Conservation (phyloP, 2,113 vertebrate genomes). For the Coracopsis vasa region DNA sequence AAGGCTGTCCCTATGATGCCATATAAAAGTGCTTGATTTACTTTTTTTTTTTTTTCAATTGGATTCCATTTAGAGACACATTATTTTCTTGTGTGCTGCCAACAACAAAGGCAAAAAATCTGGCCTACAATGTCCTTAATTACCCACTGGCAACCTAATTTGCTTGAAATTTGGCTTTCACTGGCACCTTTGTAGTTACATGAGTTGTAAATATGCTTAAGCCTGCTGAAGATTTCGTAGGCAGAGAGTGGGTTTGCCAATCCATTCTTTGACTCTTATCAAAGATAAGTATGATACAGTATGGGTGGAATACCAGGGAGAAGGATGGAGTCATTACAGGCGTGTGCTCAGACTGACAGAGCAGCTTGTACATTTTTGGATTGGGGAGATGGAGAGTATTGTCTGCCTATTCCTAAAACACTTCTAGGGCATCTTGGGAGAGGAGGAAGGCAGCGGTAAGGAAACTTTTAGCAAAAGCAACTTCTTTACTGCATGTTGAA, state of each 20-base stretch:
- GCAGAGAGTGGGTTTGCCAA: not conserved
- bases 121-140: not conserved
- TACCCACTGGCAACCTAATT: not conserved
- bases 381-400: not conserved
- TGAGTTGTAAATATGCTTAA: not conserved
- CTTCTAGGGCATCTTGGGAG: not conserved
- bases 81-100: not conserved
- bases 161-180: not conserved
- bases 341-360: fast-evolving
- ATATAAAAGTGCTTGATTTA: not conserved
- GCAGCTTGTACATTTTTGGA: fast-evolving
- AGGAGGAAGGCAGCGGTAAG: not conserved
- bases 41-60: not conserved
- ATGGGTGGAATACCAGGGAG: not conserved
- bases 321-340: not conserved
- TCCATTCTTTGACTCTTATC: not conserved
- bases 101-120: not conserved
- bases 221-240: not conserved
- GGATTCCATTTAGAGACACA: not conserved
- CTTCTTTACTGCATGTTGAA: not conserved
- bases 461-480: not conserved
- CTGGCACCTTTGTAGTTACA: not conserved
- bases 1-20: not conserved
- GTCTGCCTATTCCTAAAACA: not conserved
- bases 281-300: not conserved